Percentiles rank a stretch among this genome's conserved stretches.
These are phyloP conservation scores for Epinephelus coioides DNA, from an alignment of 2,797 vertebrate species.

Conservation along the genomic window DNA sequence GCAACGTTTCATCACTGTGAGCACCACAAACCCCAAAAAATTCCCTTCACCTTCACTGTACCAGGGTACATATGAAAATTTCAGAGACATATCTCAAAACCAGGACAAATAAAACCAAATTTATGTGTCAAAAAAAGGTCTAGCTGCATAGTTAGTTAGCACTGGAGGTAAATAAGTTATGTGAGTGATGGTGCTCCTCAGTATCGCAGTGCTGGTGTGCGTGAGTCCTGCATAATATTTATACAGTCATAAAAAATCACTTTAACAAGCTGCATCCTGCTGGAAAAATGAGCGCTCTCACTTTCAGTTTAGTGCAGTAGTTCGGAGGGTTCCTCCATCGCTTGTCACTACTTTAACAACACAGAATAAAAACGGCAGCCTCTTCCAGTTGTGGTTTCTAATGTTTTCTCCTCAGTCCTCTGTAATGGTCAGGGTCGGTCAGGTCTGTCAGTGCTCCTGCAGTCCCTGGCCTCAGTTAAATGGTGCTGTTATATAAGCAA, in stretches of 20 bases:
- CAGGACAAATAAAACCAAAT: not conserved
- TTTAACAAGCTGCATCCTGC: slow-evolving; percentile 11
- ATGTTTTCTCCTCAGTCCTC: not conserved
- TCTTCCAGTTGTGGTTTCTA: slow-evolving; percentile 2
- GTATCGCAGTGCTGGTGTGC: not conserved
- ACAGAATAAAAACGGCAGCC: not conserved
- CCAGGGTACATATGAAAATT: not conserved
- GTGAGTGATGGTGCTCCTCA: not conserved
- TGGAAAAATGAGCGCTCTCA: not conserved
- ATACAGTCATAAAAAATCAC: slow-evolving; percentile 6
- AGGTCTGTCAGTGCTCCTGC: slow-evolving; percentile 36
- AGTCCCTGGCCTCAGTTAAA: slow-evolving; percentile 34
- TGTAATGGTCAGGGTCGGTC: slow-evolving; percentile 18
- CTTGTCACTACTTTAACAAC: slow-evolving; percentile 8
- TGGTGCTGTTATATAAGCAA: slow-evolving; percentile 57
- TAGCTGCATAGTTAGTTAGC: not conserved
- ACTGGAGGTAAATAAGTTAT: slow-evolving; percentile 20
- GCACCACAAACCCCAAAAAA: not conserved
- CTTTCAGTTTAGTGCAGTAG: not conserved
- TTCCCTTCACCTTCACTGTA: not conserved
- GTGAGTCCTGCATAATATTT: slow-evolving; percentile 18
- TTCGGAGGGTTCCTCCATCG: not conserved
- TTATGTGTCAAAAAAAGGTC: not conserved
- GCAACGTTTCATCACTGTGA: not conserved
- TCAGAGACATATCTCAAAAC: slow-evolving; percentile 3